A percentile compares a stretch with the other conserved stretches of the same genome.
Conservation (phyloP, 2,113 vertebrate species). For the Setophaga petechia region DNA sequence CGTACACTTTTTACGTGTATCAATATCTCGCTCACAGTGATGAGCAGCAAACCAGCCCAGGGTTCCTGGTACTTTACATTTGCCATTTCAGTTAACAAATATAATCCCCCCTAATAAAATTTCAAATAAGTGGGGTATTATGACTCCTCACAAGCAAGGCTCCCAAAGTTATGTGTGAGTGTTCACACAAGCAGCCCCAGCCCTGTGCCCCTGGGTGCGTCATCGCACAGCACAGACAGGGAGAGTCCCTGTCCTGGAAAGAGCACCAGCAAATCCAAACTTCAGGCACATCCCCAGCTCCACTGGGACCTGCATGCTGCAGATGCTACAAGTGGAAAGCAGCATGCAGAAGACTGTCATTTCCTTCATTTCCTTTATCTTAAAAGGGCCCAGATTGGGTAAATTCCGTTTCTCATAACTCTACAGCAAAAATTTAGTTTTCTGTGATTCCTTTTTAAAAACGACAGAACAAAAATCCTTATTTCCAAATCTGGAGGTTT, state of each 20-base stretch:
- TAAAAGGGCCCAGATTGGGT: neutral
- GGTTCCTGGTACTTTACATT: neutral
- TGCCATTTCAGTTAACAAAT: neutral
- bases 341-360: neutral
- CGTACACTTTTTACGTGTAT: neutral
- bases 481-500: neutral
- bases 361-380: neutral
- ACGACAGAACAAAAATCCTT: neutral
- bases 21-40: neutral
- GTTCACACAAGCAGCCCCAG: neutral
- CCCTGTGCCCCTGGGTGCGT: fast-evolving
- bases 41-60: neutral
- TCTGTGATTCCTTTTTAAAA: neutral
- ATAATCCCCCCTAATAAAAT: neutral
- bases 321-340: neutral
- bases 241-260: neutral
- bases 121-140: neutral
- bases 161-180: fast-evolving
- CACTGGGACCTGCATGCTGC: neutral
- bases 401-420: neutral
- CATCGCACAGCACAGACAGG: fast-evolving
- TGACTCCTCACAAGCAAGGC: neutral
- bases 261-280: fast-evolving
- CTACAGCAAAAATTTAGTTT: neutral
- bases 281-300: neutral